phyloP scores from a whole-genome alignment of 2,797 vertebrate genomes.

The Labeo calbasu region DNA sequence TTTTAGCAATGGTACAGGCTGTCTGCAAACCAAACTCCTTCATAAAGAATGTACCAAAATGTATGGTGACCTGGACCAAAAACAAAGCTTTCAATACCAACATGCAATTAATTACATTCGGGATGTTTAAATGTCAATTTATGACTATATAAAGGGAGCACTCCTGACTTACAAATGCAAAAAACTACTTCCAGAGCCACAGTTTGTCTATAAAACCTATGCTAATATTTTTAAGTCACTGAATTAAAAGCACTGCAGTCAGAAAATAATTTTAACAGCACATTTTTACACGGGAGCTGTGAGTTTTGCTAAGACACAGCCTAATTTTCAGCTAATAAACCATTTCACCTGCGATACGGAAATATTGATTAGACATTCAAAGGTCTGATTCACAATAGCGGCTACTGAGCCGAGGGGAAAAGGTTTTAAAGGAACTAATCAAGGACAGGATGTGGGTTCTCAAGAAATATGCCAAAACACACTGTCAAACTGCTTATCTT shows the following conservation, averaged over 20 bases:
- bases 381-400: not conserved
- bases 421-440: conserved; percentile 6
- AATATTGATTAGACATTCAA: conserved; percentile 1
- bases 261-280: not conserved
- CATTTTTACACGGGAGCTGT: conserved; percentile 13
- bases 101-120: not conserved
- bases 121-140: not conserved
- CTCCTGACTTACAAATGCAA: not conserved
- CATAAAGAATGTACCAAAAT: not conserved
- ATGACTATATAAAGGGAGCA: not conserved
- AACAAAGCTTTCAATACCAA: not conserved
- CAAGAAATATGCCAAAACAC: not conserved
- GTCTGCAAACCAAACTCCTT: not conserved
- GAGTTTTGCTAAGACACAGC: conserved; percentile 16
- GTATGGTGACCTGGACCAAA: not conserved
- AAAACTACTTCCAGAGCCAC: not conserved
- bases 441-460: not conserved
- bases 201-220: not conserved
- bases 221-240: conserved; percentile 33
- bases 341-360: not conserved
- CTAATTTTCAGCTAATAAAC: conserved; percentile 23
- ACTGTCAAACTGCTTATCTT: not conserved
- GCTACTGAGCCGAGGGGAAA: not conserved
- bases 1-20: conserved; percentile 27
- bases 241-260: conserved; percentile 31